These are phyloP conservation scores for Lasioglossum morio DNA, from an alignment of 2,888 invertebrate species.

Conservation along the genomic window DNA sequence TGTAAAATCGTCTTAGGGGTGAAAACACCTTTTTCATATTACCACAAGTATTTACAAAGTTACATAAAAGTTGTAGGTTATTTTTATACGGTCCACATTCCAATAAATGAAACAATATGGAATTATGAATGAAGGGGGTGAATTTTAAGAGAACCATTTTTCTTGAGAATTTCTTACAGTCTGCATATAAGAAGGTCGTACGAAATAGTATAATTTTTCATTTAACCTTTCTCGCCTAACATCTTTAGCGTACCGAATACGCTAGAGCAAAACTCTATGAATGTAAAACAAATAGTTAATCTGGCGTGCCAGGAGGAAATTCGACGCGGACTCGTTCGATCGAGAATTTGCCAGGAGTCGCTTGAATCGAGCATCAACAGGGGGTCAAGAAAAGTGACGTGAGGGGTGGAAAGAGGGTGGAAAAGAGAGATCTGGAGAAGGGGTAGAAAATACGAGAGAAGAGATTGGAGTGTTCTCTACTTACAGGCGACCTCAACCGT, in stretches of 20 bases:
- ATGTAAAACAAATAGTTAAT: background rate
- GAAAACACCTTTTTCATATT: background rate
- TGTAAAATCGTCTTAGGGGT: background rate
- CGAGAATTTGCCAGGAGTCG: background rate
- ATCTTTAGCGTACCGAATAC: too few species aligned
- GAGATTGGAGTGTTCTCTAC: slow-evolving; percentile 84
- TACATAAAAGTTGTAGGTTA: background rate
- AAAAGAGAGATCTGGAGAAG: background rate
- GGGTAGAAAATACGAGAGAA: slow-evolving; percentile 17
- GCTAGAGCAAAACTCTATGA: too few species aligned
- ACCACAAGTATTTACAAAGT: background rate
- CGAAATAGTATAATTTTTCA: background rate
- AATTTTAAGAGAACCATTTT: background rate
- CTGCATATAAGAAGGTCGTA: background rate
- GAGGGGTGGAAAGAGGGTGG: slow-evolving; percentile 4
- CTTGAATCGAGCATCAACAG: background rate
- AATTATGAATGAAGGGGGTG: background rate
- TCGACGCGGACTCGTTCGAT: background rate
- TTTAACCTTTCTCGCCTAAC: background rate
- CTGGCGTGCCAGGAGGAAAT: background rate
- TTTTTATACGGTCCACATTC: background rate
- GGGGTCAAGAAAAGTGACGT: background rate
- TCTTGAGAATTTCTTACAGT: background rate
- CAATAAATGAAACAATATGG: background rate
- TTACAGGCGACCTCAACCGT: slow-evolving; percentile 96